A percentile compares a stretch with the other conserved stretches of the same genome.
Conservation (phyloP, 2,113 vertebrate genomes). For the Phrynosoma blainvillii region DNA sequence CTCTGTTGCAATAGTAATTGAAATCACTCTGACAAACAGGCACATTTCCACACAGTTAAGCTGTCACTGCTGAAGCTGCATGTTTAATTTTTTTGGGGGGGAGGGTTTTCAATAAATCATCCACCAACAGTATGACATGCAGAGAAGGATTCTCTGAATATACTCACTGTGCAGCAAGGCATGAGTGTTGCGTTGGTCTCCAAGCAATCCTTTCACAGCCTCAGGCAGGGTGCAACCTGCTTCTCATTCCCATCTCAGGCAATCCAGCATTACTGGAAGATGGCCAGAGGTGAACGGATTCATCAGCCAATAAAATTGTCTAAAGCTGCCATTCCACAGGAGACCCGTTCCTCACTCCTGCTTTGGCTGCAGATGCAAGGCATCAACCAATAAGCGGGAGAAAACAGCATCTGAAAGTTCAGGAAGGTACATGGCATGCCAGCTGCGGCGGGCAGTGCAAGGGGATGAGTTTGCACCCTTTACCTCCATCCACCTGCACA, state of each 20-base stretch:
- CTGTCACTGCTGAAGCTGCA: constrained; percentile 32
- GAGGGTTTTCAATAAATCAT: constrained; percentile 42
- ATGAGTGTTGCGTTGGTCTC: constrained; percentile 55
- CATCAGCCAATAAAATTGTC: constrained; percentile 74
- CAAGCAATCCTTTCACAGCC: constrained; percentile 52
- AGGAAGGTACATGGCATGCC: constrained; percentile 11
- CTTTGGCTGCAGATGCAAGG: constrained; percentile 52
- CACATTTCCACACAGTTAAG: constrained; percentile 60
- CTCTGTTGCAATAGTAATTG: constrained; percentile 53
- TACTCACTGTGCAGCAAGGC: constrained; percentile 78
- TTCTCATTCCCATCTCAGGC: constrained; percentile 63
- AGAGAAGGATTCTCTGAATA: background rate
- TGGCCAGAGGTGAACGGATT: constrained; percentile 70
- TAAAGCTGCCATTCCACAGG: constrained; percentile 67
- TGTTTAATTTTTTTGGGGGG: constrained; percentile 39
- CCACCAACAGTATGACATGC: background rate
- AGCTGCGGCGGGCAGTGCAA: background rate
- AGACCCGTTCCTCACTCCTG: constrained; percentile 48
- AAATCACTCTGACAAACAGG: constrained; percentile 52
- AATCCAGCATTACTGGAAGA: constrained; percentile 66
- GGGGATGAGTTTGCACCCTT: constrained; percentile 35
- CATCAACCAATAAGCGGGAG: constrained; percentile 61
- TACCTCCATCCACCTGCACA: constrained; percentile 10
- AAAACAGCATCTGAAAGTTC: constrained; percentile 45
- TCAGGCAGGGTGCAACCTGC: constrained; percentile 58